Conservation (phyloP, 2,888 invertebrate species). For the Philopedon plagiatum region DNA sequence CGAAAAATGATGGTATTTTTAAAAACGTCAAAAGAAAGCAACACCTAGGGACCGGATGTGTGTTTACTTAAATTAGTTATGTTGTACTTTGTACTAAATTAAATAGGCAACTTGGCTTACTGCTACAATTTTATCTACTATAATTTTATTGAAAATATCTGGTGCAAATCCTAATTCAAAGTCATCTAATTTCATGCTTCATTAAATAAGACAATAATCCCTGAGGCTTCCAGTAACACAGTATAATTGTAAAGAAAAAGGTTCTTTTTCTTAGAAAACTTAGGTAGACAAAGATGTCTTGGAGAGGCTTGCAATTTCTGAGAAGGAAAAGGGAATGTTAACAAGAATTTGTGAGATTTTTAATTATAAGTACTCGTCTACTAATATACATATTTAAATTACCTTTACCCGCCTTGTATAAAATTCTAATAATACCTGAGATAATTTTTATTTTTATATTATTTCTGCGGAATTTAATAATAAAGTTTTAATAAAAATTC, state of each 20-base stretch:
- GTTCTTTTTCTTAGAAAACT: not conserved
- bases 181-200: no score
- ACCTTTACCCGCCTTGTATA: not conserved
- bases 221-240: no score
- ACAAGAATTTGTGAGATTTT: not conserved
- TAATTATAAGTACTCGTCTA: not conserved
- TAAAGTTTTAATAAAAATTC: conserved; percentile 8
- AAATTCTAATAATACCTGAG: conserved; percentile 4
- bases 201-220: no score
- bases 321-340: no score
- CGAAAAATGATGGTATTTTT: not conserved
- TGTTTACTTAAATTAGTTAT: no score
- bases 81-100: no score
- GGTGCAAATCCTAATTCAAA: no score
- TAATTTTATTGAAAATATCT: no score
- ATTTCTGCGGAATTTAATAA: conserved; percentile 22
- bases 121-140: no score
- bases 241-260: not conserved
- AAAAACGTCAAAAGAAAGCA: not conserved
- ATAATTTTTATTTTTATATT: conserved; percentile 39
- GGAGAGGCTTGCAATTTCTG: no score
- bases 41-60: no score
- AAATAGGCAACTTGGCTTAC: no score
- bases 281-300: not conserved
- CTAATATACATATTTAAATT: not conserved